These are phyloP conservation scores for Urocynchramus pylzowi DNA, from an alignment of 2,113 vertebrate species.

Conservation along the genomic window DNA sequence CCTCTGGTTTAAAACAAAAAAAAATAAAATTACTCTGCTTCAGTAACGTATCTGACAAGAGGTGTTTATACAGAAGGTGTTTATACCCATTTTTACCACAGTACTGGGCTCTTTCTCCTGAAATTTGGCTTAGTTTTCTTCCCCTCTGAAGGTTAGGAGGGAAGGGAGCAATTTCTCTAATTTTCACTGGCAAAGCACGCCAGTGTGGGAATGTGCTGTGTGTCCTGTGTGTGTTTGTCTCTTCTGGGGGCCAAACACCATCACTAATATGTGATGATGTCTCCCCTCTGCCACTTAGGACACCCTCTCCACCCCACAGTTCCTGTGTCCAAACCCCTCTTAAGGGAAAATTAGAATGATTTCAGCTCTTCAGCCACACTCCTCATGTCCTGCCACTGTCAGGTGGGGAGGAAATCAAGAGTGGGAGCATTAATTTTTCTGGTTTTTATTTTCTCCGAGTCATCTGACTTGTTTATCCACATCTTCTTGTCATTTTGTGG, in stretches of 20 bases:
- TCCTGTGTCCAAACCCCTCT: neutral
- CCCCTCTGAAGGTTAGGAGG: neutral
- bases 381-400: neutral
- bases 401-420: neutral
- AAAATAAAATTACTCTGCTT: neutral
- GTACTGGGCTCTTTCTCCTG: neutral
- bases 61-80: neutral
- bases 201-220: rapidly evolving
- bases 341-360: neutral
- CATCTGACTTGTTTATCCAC: neutral
- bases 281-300: neutral
- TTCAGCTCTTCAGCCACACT: neutral
- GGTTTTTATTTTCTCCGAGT: neutral
- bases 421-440: neutral
- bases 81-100: neutral
- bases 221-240: neutral
- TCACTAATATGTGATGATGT: neutral
- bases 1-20: neutral
- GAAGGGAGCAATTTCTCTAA: neutral
- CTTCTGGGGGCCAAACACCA: neutral
- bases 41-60: neutral
- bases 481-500: neutral
- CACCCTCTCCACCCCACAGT: neutral
- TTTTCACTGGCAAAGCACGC: neutral
- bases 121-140: neutral